phyloP scores from a whole-genome alignment of 2,797 vertebrate genomes.

The Alcedo atthis region DNA sequence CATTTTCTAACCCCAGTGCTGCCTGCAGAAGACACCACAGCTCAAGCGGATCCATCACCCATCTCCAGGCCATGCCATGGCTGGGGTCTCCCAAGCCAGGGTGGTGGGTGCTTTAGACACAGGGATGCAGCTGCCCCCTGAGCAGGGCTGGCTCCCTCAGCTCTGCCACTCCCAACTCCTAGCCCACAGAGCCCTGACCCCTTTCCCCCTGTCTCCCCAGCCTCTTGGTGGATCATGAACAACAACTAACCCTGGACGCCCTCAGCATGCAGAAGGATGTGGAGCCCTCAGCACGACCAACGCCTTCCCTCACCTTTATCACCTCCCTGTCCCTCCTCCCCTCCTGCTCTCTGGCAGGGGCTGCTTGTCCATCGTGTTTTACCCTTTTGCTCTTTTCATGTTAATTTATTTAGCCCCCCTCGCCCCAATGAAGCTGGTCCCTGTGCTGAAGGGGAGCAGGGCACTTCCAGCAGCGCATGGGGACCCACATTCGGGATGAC shows the following conservation, averaged over 20 bases:
- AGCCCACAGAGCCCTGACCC: background rate
- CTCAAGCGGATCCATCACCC: background rate
- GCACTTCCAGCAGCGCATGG: rapidly evolving
- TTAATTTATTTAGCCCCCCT: background rate
- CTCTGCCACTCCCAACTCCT: background rate
- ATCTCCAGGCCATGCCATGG: background rate
- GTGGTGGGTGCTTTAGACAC: background rate
- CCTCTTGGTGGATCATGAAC: slow-evolving; percentile 96
- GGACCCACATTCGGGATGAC: rapidly evolving
- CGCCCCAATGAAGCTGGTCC: background rate
- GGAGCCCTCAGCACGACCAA: background rate
- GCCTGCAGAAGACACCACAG: background rate
- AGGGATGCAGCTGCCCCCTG: background rate
- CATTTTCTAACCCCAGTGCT: background rate
- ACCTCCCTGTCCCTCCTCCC: background rate
- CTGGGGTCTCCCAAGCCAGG: rapidly evolving
- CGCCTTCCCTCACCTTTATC: rapidly evolving
- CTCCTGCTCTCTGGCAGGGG: background rate
- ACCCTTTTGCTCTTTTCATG: background rate
- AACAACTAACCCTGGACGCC: slow-evolving; percentile 81
- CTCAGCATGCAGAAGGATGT: background rate
- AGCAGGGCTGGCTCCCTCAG: rapidly evolving
- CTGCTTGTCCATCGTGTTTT: background rate
- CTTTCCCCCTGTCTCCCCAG: slow-evolving; percentile 73
- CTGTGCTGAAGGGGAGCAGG: rapidly evolving